These are phyloP conservation scores for Atta texana DNA, from an alignment of 1,140 invertebrate species.

Conservation along the genomic window DNA sequence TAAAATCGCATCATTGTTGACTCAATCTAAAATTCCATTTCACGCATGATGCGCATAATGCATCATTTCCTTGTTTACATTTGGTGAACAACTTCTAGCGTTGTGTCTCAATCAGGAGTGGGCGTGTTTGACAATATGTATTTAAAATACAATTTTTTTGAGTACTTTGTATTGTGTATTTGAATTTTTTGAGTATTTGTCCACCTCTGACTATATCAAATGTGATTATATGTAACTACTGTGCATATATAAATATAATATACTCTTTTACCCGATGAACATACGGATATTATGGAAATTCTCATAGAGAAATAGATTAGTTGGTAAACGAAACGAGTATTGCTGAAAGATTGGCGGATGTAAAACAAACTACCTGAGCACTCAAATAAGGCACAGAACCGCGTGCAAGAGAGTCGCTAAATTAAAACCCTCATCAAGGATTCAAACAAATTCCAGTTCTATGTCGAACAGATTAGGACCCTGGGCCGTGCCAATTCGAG, in stretches of 20 bases:
- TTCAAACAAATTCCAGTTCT: conserved; percentile 77
- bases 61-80: too few species aligned
- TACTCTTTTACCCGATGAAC: neutral
- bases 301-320: conserved; percentile 7
- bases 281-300: neutral
- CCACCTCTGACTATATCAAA: neutral
- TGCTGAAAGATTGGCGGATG: neutral
- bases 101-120: too few species aligned
- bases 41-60: too few species aligned
- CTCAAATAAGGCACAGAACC: conserved; percentile 51
- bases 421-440: conserved; percentile 77
- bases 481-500: conserved; percentile 55
- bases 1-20: too few species aligned
- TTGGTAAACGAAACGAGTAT: neutral
- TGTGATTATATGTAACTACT: too few species aligned
- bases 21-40: too few species aligned
- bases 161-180: too few species aligned
- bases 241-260: too few species aligned
- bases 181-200: too few species aligned
- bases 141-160: too few species aligned
- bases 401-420: conserved; percentile 68
- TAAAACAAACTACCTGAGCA: conserved; percentile 19
- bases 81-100: too few species aligned
- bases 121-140: too few species aligned
- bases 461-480: conserved; percentile 63